Conservation (phyloP, 2,888 invertebrate genomes). For the Epsilonema sp. region DNA sequence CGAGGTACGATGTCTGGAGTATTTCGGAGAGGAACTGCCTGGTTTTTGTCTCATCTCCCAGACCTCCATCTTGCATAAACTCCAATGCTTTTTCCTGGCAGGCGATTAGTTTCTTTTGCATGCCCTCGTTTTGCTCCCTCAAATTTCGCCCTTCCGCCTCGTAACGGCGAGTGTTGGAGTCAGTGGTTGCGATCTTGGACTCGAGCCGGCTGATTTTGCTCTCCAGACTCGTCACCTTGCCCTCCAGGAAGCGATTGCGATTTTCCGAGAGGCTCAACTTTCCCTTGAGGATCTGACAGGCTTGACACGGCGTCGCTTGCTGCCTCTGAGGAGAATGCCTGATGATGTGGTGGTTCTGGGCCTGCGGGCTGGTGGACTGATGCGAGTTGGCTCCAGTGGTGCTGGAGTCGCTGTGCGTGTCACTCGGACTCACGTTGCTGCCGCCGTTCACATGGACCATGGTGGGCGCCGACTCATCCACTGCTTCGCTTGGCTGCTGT, state of each 20-base stretch:
- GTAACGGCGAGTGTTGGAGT: neutral
- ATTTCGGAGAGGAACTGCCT: neutral
- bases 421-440: neutral
- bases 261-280: neutral
- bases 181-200: neutral
- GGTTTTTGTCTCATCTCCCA: neutral
- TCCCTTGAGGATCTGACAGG: neutral
- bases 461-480: neutral
- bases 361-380: too few species aligned
- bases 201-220: neutral
- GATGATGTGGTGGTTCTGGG: too few species aligned
- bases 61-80: neutral
- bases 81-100: constrained; percentile 1
- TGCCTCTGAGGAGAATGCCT: too few species aligned
- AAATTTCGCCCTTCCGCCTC: neutral
- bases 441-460: neutral
- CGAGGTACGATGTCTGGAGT: neutral
- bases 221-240: neutral
- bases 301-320: too few species aligned
- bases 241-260: neutral
- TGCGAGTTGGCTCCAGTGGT: too few species aligned
- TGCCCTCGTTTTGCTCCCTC: neutral
- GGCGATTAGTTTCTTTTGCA: neutral
- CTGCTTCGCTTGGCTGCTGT: neutral
- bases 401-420: too few species aligned